Percentiles rank a stretch among this genome's conserved stretches.
Evolutionary conservation across 2,888 invertebrate genomes (phyloP).

Genomic region (Rhogogaster chlorosoma): DNA sequence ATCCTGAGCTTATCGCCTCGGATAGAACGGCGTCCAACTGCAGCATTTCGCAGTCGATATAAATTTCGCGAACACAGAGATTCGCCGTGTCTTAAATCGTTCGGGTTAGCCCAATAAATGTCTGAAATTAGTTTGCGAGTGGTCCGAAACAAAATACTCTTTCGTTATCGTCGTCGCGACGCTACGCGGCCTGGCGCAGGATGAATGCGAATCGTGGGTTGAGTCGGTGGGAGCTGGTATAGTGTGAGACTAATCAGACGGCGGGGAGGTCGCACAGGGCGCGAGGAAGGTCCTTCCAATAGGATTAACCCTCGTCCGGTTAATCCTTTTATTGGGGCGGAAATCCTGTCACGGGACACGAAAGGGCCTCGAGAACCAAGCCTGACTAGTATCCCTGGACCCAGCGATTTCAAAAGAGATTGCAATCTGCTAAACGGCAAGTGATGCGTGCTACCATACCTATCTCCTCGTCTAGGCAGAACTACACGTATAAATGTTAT

Average conservation of each 20-base stretch:
- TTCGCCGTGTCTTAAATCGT: conserved; percentile 16
- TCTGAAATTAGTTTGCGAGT: conserved; percentile 49
- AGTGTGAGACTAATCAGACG: conserved; percentile 60
- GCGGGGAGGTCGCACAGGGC: conserved; percentile 60
- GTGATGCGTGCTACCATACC: conserved; percentile 29
- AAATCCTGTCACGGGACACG: conserved; percentile 74
- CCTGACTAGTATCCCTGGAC: conserved; percentile 5
- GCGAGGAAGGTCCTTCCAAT: conserved; percentile 73
- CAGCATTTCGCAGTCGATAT: not conserved
- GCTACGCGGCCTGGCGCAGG: not conserved
- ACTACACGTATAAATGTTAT: not conserved
- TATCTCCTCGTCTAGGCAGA: not conserved
- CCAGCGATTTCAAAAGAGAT: conserved; percentile 48
- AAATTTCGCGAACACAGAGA: not conserved
- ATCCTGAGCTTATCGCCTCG: not conserved
- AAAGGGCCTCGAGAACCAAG: conserved; percentile 63
- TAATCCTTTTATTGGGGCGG: conserved; percentile 76
- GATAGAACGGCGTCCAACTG: not conserved
- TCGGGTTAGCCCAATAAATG: conserved; percentile 42
- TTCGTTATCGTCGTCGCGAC: conserved; percentile 61
- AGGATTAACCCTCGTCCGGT: conserved; percentile 76
- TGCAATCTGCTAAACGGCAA: conserved; percentile 46
- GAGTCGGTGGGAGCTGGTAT: conserved; percentile 32
- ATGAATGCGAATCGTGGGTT: conserved; percentile 36
- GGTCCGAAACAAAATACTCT: conserved; percentile 61